phyloP scores from a whole-genome alignment of 1,140 invertebrate species.

The Tigriopus japonicus region DNA sequence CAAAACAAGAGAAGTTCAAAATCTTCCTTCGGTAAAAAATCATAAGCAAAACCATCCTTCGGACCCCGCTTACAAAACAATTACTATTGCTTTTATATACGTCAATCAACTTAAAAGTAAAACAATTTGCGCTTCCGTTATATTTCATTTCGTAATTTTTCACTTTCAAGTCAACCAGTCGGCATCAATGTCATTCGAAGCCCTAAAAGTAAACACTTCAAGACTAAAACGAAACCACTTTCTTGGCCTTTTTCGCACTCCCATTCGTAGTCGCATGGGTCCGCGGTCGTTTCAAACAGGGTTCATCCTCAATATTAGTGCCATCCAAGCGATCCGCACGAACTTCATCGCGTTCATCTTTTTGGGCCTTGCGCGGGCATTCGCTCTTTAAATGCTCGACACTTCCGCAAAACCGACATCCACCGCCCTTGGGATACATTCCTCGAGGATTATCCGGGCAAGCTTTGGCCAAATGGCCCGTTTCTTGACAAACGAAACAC shows the following conservation, averaged over 20 bases:
- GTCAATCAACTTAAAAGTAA: no score
- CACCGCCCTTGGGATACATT: conserved; percentile 68
- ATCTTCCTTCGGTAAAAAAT: no score
- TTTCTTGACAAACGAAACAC: conserved; percentile 61
- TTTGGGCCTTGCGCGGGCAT: conserved; percentile 36
- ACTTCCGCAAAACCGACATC: conserved; percentile 59
- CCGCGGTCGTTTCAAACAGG: background rate
- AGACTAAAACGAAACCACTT: background rate
- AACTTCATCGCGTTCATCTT: background rate
- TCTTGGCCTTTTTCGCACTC: background rate
- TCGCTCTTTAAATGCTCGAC: conserved; percentile 66
- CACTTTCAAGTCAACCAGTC: no score
- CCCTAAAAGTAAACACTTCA: no score
- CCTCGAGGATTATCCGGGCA: conserved; percentile 65
- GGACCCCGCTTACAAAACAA: no score
- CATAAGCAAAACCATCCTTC: no score
- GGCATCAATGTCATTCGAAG: background rate
- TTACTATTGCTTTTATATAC: no score
- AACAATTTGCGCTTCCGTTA: no score
- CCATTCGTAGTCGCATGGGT: background rate
- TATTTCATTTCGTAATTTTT: no score
- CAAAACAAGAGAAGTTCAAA: no score
- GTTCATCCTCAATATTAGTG: background rate
- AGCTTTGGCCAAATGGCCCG: conserved; percentile 58
- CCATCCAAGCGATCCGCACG: background rate